These are phyloP conservation scores for Neodiprion fabricii DNA, from an alignment of 1,140 invertebrate species.

Conservation along the genomic window DNA sequence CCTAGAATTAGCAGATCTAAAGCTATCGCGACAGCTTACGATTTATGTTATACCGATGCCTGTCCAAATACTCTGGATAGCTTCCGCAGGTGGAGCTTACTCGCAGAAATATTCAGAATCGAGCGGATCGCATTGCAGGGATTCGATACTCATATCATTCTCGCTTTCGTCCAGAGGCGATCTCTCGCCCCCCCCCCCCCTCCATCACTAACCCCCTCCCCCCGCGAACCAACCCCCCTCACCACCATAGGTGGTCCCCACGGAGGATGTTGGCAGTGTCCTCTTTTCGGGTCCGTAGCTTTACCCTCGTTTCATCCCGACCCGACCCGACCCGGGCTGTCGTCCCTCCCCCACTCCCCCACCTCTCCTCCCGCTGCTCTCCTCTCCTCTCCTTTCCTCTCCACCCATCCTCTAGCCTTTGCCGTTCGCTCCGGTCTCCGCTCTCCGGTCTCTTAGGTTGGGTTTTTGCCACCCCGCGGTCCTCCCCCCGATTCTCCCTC, in stretches of 20 bases:
- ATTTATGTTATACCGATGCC: too few species aligned
- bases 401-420: slow-evolving; percentile 22
- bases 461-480: slow-evolving; percentile 11
- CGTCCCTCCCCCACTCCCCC: slow-evolving; percentile 11
- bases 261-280: background rate
- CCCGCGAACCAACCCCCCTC: slow-evolving; percentile 3
- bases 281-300: slow-evolving; percentile 4
- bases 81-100: background rate
- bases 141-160: background rate
- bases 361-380: slow-evolving; percentile 24
- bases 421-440: slow-evolving; percentile 22
- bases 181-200: background rate
- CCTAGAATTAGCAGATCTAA: too few species aligned
- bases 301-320: background rate
- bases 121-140: background rate
- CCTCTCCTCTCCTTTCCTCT: slow-evolving; percentile 30
- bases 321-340: slow-evolving; percentile 11
- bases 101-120: background rate
- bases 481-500: slow-evolving; percentile 20
- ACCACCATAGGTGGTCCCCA: background rate
- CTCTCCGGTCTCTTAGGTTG: slow-evolving; percentile 20
- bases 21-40: too few species aligned
- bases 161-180: background rate
- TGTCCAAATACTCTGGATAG: background rate
- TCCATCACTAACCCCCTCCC: background rate